phyloP scores from a whole-genome alignment of 2,113 vertebrate species.

The Corvus cornix region DNA sequence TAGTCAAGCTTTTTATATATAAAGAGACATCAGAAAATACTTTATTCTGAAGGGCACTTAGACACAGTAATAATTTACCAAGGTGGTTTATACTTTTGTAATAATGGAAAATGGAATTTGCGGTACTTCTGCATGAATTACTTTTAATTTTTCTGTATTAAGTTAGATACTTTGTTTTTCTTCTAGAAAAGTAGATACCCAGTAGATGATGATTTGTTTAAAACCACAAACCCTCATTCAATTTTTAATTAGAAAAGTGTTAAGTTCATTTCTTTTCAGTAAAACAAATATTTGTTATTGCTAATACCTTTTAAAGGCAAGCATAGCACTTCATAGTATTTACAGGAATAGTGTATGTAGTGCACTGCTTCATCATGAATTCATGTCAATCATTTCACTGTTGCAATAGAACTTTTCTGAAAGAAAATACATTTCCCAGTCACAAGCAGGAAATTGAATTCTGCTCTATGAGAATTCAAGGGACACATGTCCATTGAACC shows the following conservation, averaged over 20 bases:
- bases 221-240: conserved; percentile 6
- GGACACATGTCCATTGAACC: background rate
- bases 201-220: conserved; percentile 32
- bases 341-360: background rate
- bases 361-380: background rate
- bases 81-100: background rate
- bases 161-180: conserved; percentile 18
- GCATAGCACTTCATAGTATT: background rate
- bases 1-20: background rate
- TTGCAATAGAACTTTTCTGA: background rate
- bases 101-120: background rate
- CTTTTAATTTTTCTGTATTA: conserved; percentile 13
- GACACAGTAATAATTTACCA: background rate
- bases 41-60: background rate
- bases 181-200: background rate
- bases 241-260: conserved; percentile 55
- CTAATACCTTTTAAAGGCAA: conserved; percentile 45
- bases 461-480: background rate
- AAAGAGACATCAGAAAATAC: background rate
- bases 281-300: conserved; percentile 60
- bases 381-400: background rate
- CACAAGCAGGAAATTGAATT: background rate
- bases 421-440: conserved; percentile 2
- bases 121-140: background rate
- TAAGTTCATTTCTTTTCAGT: conserved; percentile 31